These are phyloP conservation scores for Leptinotarsa rubiginosa DNA, from an alignment of 2,888 invertebrate genomes.

Conservation along the genomic window DNA sequence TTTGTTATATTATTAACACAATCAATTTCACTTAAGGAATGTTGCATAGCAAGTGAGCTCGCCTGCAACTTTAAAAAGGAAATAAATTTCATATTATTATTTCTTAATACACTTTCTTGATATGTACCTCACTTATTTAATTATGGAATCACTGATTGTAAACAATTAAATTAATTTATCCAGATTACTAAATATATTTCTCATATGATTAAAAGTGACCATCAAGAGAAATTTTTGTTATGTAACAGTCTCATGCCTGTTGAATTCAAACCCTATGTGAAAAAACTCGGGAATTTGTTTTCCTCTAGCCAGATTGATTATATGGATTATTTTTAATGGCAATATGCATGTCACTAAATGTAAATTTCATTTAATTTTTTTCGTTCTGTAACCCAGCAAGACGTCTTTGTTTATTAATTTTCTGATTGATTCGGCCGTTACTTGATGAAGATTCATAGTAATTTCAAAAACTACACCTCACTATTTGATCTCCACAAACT, in stretches of 20 bases:
- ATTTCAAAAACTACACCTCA: too few species aligned
- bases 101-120: slow-evolving; percentile 49
- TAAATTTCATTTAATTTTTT: too few species aligned
- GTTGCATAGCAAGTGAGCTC: slow-evolving; percentile 24
- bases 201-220: slow-evolving; percentile 21
- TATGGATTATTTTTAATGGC: too few species aligned
- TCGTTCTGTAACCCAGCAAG: too few species aligned
- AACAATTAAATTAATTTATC: slow-evolving; percentile 55
- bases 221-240: neutral
- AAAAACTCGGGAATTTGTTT: too few species aligned
- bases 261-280: neutral
- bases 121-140: slow-evolving; percentile 38
- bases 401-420: too few species aligned
- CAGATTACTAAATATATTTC: slow-evolving; percentile 13
- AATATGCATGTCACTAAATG: too few species aligned
- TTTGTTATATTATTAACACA: slow-evolving; percentile 23
- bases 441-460: too few species aligned
- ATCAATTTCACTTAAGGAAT: slow-evolving; percentile 52
- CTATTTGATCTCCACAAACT: too few species aligned
- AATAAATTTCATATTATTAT: slow-evolving; percentile 31
- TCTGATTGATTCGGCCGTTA: too few species aligned
- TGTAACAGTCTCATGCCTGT: neutral
- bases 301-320: too few species aligned
- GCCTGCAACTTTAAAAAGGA: slow-evolving; percentile 25
- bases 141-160: slow-evolving; percentile 60